Evolutionary conservation across 1,140 invertebrate genomes (phyloP).

Genomic region (Wasmannia auropunctata): DNA sequence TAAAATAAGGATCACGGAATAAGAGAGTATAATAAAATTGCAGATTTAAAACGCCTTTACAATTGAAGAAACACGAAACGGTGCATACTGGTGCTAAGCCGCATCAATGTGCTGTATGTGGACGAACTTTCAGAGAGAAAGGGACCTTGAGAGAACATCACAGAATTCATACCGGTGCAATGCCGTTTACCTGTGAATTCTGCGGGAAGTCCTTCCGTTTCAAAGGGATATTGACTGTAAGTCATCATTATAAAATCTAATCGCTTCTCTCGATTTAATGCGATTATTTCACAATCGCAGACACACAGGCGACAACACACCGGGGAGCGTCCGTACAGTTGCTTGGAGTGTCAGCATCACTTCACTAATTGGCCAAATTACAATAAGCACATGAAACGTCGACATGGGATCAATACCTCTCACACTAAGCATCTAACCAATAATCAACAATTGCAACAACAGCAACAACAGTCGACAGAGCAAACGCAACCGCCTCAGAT

Average conservation of each 20-base stretch:
- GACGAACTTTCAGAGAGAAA: constrained; percentile 89
- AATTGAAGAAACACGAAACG: constrained; percentile 86
- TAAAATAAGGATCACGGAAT: not conserved
- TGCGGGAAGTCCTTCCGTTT: constrained; percentile 90
- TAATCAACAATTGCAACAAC: constrained; percentile 73
- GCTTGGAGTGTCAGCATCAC: constrained; percentile 87
- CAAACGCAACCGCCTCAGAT: constrained; percentile 67
- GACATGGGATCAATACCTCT: constrained; percentile 88
- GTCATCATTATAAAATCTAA: constrained; percentile 41
- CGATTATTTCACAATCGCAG: constrained; percentile 71
- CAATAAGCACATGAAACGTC: constrained; percentile 91
- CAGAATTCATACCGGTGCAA: constrained; percentile 93
- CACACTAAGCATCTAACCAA: constrained; percentile 79
- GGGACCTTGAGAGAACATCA: constrained; percentile 87
- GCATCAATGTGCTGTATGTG: constrained; percentile 91
- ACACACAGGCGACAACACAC: constrained; percentile 89
- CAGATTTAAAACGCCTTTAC: constrained; percentile 86
- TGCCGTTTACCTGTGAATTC: constrained; percentile 91
- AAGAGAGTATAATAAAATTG: constrained; percentile 50
- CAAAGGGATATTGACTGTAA: constrained; percentile 88
- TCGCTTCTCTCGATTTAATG: not conserved
- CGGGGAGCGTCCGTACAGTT: constrained; percentile 87
- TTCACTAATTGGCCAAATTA: constrained; percentile 92
- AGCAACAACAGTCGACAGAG: constrained; percentile 68
- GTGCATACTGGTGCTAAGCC: constrained; percentile 90